phyloP scores from a whole-genome alignment of 1,140 invertebrate genomes.

The Phortica variegata region DNA sequence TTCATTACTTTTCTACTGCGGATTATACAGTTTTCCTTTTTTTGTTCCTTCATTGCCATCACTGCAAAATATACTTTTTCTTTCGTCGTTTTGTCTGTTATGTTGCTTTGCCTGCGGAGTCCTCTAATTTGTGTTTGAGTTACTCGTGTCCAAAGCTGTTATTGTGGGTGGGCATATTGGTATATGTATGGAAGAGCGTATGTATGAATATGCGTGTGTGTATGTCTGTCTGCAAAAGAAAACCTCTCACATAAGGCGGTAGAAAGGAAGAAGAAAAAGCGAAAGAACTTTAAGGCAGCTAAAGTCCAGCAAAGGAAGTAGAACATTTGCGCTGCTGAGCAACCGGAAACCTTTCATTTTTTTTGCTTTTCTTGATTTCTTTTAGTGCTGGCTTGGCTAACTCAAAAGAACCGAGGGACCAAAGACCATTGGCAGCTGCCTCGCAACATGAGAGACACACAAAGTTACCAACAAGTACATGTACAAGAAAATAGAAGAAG shows the following conservation, averaged over 20 bases:
- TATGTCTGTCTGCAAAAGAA: too few relatives aligned
- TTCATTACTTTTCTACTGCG: conserved; percentile 25
- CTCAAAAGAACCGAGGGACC: too few relatives aligned
- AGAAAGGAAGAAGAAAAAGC: not conserved
- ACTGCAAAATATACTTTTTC: conserved; percentile 14
- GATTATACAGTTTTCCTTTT: conserved; percentile 8
- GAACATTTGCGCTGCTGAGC: conserved; percentile 31
- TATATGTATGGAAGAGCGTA: too few relatives aligned
- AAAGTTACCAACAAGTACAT: conserved; percentile 7
- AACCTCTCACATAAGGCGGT: too few relatives aligned
- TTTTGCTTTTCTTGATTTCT: not conserved
- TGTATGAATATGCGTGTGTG: too few relatives aligned
- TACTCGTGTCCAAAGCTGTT: conserved; percentile 27
- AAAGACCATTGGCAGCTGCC: conserved; percentile 9
- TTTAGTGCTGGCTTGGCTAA: not conserved
- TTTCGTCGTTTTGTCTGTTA: conserved; percentile 18
- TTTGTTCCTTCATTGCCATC: conserved; percentile 18
- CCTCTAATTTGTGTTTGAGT: conserved; percentile 51
- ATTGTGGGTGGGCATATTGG: too few relatives aligned
- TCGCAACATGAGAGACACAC: conserved; percentile 22
- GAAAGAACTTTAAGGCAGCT: conserved; percentile 9
- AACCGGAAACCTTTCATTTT: conserved; percentile 47
- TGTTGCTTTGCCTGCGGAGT: conserved; percentile 24
- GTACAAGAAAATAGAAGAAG: conserved; percentile 22
- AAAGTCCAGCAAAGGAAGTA: conserved; percentile 22